Percentiles rank a stretch among this genome's conserved stretches.
These are phyloP conservation scores for Volucella bombylans DNA, from an alignment of 2,888 invertebrate species.

Conservation along the genomic window DNA sequence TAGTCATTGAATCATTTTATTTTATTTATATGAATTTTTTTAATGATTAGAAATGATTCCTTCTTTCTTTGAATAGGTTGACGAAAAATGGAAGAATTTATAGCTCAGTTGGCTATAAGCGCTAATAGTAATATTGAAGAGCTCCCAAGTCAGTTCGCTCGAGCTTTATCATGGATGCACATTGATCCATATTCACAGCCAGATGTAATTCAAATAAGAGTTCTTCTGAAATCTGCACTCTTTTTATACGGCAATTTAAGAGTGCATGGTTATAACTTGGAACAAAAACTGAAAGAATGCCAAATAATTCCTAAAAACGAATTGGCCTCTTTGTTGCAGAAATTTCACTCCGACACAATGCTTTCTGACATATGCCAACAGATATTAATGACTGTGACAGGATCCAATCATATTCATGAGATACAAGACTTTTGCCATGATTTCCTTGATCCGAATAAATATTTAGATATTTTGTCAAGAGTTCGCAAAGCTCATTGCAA, in stretches of 20 bases:
- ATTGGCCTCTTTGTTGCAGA: conserved; percentile 30
- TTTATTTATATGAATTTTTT: neutral
- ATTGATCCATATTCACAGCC: conserved; percentile 49
- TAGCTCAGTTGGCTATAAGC: conserved; percentile 27
- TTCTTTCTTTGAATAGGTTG: conserved; percentile 3
- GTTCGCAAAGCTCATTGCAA: conserved; percentile 25
- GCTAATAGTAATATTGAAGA: conserved; percentile 39
- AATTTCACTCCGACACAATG: conserved; percentile 43
- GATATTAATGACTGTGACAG: conserved; percentile 56
- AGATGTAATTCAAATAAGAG: conserved; percentile 5
- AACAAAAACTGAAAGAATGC: conserved; percentile 44
- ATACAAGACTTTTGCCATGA: conserved; percentile 56
- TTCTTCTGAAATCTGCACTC: conserved; percentile 26
- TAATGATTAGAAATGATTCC: neutral
- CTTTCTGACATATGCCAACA: conserved; percentile 50
- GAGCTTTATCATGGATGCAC: conserved; percentile 34
- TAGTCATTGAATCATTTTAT: too few species aligned
- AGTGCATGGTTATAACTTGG: conserved; percentile 41
- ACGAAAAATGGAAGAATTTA: conserved; percentile 26
- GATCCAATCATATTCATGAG: conserved; percentile 57
- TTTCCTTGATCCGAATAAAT: conserved; percentile 55
- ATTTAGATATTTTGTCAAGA: conserved; percentile 18
- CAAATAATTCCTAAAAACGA: conserved; percentile 53
- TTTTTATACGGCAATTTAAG: conserved; percentile 52
- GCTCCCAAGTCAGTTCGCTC: conserved; percentile 39